A percentile compares a stretch with the other conserved stretches of the same genome.
Evolutionary conservation across 53 echinoderm and acorn worm genomes (phyloP).

Genomic region (Holothuria leucospilota): DNA sequence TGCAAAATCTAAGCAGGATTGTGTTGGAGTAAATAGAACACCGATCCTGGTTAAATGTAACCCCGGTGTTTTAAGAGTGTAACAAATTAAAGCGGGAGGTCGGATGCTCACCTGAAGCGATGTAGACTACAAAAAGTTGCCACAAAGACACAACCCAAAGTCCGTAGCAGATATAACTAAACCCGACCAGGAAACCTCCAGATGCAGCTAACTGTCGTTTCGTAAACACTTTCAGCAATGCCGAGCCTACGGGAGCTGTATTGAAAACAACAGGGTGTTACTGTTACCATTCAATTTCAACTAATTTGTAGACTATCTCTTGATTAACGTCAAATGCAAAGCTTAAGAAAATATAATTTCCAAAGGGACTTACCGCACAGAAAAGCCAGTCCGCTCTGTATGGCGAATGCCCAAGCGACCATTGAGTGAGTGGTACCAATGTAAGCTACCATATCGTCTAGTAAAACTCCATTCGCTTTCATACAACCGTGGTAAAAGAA

Average conservation of each 20-base stretch:
- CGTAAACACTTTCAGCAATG: not conserved
- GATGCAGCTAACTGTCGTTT: not conserved
- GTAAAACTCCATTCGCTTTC: constrained; percentile 30
- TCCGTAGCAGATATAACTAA: not conserved
- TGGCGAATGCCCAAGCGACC: constrained; percentile 4
- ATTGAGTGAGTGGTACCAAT: not conserved
- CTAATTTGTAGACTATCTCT: too few relatives aligned
- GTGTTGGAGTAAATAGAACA: too few relatives aligned
- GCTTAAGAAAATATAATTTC: too few relatives aligned
- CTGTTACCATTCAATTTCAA: not conserved
- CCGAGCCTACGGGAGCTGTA: not conserved
- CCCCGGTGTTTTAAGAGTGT: too few relatives aligned
- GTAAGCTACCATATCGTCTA: not conserved
- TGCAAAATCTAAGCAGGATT: too few relatives aligned
- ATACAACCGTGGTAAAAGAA: not conserved
- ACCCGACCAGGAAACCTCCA: not conserved
- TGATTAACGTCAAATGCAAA: too few relatives aligned
- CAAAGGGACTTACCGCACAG: not conserved
- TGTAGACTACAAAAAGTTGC: not conserved
- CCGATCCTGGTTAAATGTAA: too few relatives aligned
- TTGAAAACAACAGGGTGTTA: not conserved
- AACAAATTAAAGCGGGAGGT: too few relatives aligned
- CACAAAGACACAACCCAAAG: not conserved
- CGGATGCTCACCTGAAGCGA: not conserved
- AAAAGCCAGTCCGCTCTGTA: not conserved